These are phyloP conservation scores for Pimephales promelas DNA, from an alignment of 2,113 vertebrate species.

Conservation along the genomic window DNA sequence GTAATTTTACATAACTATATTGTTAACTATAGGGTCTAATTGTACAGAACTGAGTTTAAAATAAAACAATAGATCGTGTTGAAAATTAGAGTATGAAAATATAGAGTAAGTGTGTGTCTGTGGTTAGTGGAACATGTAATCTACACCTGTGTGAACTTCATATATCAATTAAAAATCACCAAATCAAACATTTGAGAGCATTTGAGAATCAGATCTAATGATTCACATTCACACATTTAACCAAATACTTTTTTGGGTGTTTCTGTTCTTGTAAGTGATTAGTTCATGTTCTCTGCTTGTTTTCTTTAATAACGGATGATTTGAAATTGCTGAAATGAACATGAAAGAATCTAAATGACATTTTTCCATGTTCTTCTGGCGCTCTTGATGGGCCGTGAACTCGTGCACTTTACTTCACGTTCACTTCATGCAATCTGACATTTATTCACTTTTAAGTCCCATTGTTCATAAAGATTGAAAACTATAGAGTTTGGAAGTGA, in stretches of 20 bases:
- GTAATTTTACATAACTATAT: too few relatives aligned
- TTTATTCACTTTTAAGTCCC: neutral
- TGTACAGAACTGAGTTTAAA: too few relatives aligned
- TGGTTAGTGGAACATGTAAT: too few relatives aligned
- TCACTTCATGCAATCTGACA: neutral
- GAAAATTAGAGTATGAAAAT: too few relatives aligned
- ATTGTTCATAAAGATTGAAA: slow-evolving; percentile 12
- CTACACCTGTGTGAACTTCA: too few relatives aligned
- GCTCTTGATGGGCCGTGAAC: neutral
- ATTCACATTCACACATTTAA: neutral
- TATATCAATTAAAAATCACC: too few relatives aligned
- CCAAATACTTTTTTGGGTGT: neutral
- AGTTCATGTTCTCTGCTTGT: neutral
- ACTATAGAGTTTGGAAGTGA: slow-evolving; percentile 2
- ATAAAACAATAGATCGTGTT: too few relatives aligned
- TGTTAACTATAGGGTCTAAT: too few relatives aligned
- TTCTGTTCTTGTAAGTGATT: neutral
- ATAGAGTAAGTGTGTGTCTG: too few relatives aligned
- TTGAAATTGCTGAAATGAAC: neutral
- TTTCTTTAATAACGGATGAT: neutral
- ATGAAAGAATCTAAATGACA: neutral
- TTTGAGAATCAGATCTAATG: neutral
- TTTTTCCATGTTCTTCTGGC: neutral
- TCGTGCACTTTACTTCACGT: neutral
- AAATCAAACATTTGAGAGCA: too few relatives aligned